Evolutionary conservation across 2,888 invertebrate species (phyloP), one percentile per base, ranked within the genome.

Genomic region (Meghimatium bilineatum): DNA sequence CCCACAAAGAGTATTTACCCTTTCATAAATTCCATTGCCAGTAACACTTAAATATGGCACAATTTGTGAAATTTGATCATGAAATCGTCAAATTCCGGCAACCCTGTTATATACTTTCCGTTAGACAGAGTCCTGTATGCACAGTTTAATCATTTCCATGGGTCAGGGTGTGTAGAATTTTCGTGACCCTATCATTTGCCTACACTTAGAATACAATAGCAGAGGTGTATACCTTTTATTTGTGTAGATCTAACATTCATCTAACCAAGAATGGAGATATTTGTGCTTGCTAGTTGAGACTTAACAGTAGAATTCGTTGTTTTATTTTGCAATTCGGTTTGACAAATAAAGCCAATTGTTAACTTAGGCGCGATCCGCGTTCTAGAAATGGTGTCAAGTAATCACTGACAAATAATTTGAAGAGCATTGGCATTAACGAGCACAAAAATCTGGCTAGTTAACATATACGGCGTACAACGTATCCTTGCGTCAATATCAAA

Each of bases 331-430:
- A 56, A 23, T 69, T 69, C 36, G 38, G 38, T 71, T 26, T 23
- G 71, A 6, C 71, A 38, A 71, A 38, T 38, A 71, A 71, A 71
- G 38, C 38, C 38, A 71, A 38, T 71, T 71, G 38, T 71, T 2
- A 26, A 12, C 26, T 38, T 38, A 1, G 6, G 71, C 38, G 26
- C 17, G 56, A 56, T 56, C 23, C 20, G 17, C 56, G 56, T 56
- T 56, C 56, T 20, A 6, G 56, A 56, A 56, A 56, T 56, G 17
- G 23, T 56, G 56, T 56, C 56, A 6, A 23, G 17, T 56, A 56
- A 56, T 56, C 20, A 56, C 6, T 23, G 56, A 17, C 17, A 56
- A 56, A 56, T 56, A 56, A 56, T 56, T 56, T 3, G 56, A 23
- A 56, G 56, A 56, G 20, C 20, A 23, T 56, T 20, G 56, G 56